Evolutionary conservation across 2,888 invertebrate genomes (phyloP).

Genomic region (Acrobasis repandana): DNA sequence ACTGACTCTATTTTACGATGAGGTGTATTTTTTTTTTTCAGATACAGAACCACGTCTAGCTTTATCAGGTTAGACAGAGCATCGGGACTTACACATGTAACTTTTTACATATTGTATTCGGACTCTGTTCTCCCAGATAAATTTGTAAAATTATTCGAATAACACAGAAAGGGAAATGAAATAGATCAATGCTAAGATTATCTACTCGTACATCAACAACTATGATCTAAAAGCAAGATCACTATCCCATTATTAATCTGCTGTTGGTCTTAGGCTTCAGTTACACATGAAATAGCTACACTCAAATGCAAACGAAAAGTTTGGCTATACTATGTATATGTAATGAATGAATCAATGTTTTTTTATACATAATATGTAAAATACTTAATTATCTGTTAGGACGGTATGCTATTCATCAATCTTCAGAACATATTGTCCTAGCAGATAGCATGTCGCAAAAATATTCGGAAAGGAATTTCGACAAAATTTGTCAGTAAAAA

Average conservation of each 20-base stretch:
- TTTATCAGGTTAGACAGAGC: not conserved
- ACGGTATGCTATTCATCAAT: not conserved
- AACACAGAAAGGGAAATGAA: too few relatives aligned
- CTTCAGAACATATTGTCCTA: too few relatives aligned
- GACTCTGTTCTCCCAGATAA: too few relatives aligned
- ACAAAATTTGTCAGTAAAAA: not conserved
- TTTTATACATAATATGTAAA: not conserved
- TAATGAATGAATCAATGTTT: not conserved
- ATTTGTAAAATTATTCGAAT: too few relatives aligned
- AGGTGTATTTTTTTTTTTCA: constrained; percentile 6
- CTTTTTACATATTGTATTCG: not conserved
- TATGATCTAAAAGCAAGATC: not conserved
- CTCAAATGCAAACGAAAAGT: not conserved
- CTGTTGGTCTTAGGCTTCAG: not conserved
- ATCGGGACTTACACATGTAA: not conserved
- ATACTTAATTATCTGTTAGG: not conserved
- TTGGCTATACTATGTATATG: not conserved
- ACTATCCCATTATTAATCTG: not conserved
- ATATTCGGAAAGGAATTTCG: too few relatives aligned
- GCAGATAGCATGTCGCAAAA: too few relatives aligned
- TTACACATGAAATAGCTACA: not conserved
- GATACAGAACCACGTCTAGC: constrained; percentile 13
- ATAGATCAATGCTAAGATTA: too few relatives aligned
- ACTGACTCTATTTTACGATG: constrained; percentile 12
- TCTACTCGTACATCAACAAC: too few relatives aligned